phyloP scores from a whole-genome alignment of 2,797 vertebrate genomes.

The Cephalopachus bancanus region DNA sequence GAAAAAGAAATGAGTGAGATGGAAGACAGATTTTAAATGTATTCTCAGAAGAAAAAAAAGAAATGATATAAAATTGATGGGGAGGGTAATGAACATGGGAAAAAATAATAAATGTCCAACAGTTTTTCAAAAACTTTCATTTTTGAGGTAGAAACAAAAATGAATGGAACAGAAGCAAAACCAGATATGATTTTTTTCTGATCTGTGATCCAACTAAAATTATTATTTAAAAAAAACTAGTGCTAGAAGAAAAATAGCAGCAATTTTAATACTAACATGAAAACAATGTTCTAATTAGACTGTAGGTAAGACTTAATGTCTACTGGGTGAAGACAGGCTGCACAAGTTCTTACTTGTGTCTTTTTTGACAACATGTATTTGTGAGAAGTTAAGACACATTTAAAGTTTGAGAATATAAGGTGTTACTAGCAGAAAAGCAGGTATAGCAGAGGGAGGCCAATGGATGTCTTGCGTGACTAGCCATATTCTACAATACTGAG shows the following conservation, averaged over 20 bases:
- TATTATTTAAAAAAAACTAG: neutral
- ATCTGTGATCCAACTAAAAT: conserved; percentile 17
- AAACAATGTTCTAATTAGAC: neutral
- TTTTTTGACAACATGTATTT: neutral
- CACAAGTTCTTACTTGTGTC: neutral
- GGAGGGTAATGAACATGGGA: neutral
- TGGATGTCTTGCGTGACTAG: neutral
- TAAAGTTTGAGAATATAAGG: neutral
- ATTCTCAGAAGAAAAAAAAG: neutral
- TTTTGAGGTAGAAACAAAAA: conserved; percentile 46
- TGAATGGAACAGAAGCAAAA: neutral
- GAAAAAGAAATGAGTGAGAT: conserved; percentile 13
- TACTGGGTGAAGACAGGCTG: neutral
- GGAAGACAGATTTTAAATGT: conserved; percentile 19
- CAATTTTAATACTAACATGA: neutral
- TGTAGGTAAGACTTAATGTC: neutral
- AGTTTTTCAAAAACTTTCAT: conserved; percentile 4
- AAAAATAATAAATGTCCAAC: neutral
- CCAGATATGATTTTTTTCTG: neutral
- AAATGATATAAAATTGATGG: neutral
- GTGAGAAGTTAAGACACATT: neutral
- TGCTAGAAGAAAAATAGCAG: conserved; percentile 6
- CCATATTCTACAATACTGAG: neutral
- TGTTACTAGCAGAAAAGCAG: neutral
- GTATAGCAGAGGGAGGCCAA: neutral